These are phyloP conservation scores for Galagoides demidoff DNA, from an alignment of 2,797 vertebrate species.

Conservation along the genomic window DNA sequence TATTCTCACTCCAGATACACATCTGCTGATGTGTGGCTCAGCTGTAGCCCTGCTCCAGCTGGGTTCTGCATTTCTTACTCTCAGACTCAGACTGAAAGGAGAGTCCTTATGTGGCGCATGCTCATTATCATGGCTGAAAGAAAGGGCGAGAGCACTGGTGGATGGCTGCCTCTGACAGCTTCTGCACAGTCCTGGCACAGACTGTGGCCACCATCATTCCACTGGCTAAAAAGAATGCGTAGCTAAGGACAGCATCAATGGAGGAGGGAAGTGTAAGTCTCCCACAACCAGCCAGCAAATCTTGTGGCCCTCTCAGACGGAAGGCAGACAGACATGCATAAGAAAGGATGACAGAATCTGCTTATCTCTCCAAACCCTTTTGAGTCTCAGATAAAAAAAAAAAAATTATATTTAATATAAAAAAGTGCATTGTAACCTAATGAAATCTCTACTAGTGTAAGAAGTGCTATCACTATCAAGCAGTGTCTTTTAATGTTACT, in stretches of 20 bases:
- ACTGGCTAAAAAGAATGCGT: neutral
- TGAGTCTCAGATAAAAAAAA: slow-evolving; percentile 25
- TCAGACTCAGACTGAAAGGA: neutral
- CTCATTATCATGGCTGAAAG: neutral
- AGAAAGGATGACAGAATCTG: neutral
- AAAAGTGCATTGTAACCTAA: neutral
- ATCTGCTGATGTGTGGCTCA: neutral
- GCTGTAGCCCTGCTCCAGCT: neutral
- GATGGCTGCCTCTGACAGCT: neutral
- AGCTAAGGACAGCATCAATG: neutral
- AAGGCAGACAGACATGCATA: neutral
- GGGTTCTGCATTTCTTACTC: neutral
- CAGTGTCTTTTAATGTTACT: slow-evolving; percentile 25
- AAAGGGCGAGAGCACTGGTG: neutral
- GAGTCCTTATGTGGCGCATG: neutral
- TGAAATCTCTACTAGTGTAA: neutral
- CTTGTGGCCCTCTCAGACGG: neutral
- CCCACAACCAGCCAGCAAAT: neutral
- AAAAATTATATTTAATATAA: neutral
- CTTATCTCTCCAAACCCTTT: neutral
- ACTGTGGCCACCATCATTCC: neutral
- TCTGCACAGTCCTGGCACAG: neutral
- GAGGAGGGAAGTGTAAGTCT: neutral
- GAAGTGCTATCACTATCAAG: neutral
- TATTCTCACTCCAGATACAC: neutral